Base-by-base conservation (phyloP, 2,113 vertebrate genomes). In the Neopipo cinnamomea region DNA sequence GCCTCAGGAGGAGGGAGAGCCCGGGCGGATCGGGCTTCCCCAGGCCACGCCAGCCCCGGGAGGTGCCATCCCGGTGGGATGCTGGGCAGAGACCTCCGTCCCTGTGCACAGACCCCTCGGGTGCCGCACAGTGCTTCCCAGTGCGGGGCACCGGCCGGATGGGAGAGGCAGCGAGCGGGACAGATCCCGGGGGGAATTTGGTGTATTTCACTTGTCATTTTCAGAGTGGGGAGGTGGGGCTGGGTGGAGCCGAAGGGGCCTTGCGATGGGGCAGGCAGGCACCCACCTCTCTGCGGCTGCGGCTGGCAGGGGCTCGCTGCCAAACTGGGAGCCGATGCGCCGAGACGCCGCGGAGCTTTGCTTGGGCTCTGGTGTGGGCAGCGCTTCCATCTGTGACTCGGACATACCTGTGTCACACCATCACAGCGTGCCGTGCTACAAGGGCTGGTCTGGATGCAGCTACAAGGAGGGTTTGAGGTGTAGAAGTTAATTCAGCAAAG, bases 71-170 rank as follows among this genome's bases (percentile, higher is more conserved):
- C 5, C 9, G 8, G 59, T 65, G 24, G 63, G 68, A 30, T 44
- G 55, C 14, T 1, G 41, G 79, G 49, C 42, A 21, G 15, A 44
- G 37, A 37, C 21, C 27, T 28, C 33, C 41, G 0, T 24, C 46
- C 24, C n/a, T 46, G 24, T 4, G 24, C 52, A 16, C 9, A 31
- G n/a, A 2, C 56, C 11, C 13, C 15, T 71, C 31, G 4, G 47
- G 15, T 16, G 8, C 44, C 58, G 27, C 44, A 33, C 31, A 0
- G 31, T 0, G n/a, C 12, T 23, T 35, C 50, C 46, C 20, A 0
- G 44, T 4, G 19, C 5, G 7, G 7, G 44, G 5, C 49, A 0
- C 11, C 7, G n/a, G 11, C 35, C 4, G 9, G 14, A 14, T 9
- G 23, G 22, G 49, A 50, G 58, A 35, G 33, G 44, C 76, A 22